phyloP scores from a whole-genome alignment of 2,113 vertebrate genomes.

The Eublepharis macularius region DNA sequence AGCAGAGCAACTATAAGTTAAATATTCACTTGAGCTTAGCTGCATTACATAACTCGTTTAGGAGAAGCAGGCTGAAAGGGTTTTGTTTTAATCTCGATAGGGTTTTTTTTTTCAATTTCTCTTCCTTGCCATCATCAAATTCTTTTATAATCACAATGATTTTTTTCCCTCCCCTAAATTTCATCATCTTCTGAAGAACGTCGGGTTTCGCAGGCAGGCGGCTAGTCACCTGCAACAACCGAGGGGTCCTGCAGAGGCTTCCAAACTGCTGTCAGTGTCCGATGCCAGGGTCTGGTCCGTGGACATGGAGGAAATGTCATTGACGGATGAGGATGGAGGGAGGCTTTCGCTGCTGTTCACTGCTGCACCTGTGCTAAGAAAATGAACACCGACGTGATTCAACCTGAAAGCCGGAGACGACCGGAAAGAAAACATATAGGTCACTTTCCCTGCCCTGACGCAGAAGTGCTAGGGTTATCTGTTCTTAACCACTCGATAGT shows the following conservation, averaged over 20 bases:
- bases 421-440: background rate
- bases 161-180: slow-evolving; percentile 57
- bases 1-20: slow-evolving; percentile 96
- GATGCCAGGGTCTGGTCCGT: slow-evolving; percentile 99
- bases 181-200: slow-evolving; percentile 96
- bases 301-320: slow-evolving; percentile 99
- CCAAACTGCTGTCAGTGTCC: slow-evolving; percentile 99
- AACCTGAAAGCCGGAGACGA: slow-evolving; percentile 70
- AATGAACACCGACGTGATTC: slow-evolving; percentile 93
- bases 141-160: slow-evolving; percentile 29
- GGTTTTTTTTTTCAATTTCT: slow-evolving; percentile 32
- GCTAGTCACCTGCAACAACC: slow-evolving; percentile 99
- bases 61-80: slow-evolving; percentile 88
- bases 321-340: slow-evolving; percentile 97
- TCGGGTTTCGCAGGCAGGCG: slow-evolving; percentile 99
- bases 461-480: background rate
- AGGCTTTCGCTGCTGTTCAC: slow-evolving; percentile 99
- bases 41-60: slow-evolving; percentile 82
- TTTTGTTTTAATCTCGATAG: slow-evolving; percentile 59
- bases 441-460: fast-evolving
- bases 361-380: slow-evolving; percentile 99
- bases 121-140: slow-evolving; percentile 64
- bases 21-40: slow-evolving; percentile 89
- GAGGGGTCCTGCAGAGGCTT: slow-evolving; percentile 97
- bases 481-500: no score